Base-by-base conservation (phyloP, 2,888 invertebrate genomes). In the Pardosa pseudoannulata region DNA sequence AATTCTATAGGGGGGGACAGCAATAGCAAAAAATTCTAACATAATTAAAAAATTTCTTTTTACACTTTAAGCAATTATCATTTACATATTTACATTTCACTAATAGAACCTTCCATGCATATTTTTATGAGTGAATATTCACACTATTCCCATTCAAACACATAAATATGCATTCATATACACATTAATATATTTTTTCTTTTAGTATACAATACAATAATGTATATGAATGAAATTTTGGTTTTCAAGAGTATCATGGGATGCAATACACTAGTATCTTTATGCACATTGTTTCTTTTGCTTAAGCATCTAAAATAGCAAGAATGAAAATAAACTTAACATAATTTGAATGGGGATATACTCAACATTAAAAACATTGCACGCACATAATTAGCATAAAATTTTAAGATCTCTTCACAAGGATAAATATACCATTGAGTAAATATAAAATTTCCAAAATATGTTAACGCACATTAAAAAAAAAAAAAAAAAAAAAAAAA, bases 281-380 rank as follows among this genome's bases (percentile, higher is more conserved):
- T 7, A 36, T 36, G 36, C 41, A 46, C 16, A 13, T 16, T 46
- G 16, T 46, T 36, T 36, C 2, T 16, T 46, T 46, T 46, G 41
- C 41, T 46, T 46, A 36, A 46, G 41, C 41, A 46, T 46, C 41
- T 46, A 46, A 46, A 46, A 46, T 46, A 46, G 41, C 41, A 46
- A 46, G 16, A 46, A 46, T 36, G 5, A 7, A 36, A 7, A 7
- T 36, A 36, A 36, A 36, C n/a, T n/a, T 13, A 46, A 46, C 9
- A 46, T 46, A 46, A 46, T 46, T 13, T 16, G 1, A 46, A 46
- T 46, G 9, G 9, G 41, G 1, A 13, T 46, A 46, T 46, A 46
- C 41, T 46, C 16, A 46, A 36, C 6, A 36, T 36, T 11, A 46
- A 16, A 46, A 46, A 46, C 6, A 13, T 6, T 46, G 16, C 41